A percentile compares a stretch with the other conserved stretches of the same genome.
Evolutionary conservation across 2,113 vertebrate genomes (phyloP).

Genomic region (Pteronura brasiliensis): DNA sequence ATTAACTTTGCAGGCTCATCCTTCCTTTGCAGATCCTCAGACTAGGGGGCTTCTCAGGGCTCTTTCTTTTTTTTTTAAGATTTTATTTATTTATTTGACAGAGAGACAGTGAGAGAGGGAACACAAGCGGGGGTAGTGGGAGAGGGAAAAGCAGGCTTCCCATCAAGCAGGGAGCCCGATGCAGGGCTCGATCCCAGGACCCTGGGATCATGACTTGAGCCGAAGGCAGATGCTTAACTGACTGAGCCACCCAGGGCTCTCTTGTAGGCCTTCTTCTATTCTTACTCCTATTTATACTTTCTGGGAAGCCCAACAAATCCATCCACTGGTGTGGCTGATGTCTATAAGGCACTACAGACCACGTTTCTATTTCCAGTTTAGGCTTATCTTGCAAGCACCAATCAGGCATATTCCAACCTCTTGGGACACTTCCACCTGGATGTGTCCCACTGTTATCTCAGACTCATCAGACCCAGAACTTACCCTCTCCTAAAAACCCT

Average conservation of each 20-base stretch:
- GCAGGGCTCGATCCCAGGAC: too few relatives aligned
- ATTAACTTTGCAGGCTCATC: neutral
- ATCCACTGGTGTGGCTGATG: neutral
- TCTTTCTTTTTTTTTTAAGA: neutral
- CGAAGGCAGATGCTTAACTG: too few relatives aligned
- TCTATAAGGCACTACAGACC: neutral
- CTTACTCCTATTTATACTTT: neutral
- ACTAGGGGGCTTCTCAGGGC: neutral
- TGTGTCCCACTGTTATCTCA: neutral
- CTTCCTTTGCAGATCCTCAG: neutral
- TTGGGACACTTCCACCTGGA: neutral
- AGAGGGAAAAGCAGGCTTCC: too few relatives aligned
- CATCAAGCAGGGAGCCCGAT: too few relatives aligned
- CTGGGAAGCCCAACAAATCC: neutral
- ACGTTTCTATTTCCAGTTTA: neutral
- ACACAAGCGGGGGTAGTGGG: too few relatives aligned
- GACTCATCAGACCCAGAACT: neutral
- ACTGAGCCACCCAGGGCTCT: neutral
- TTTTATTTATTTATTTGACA: too few relatives aligned
- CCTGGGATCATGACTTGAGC: too few relatives aligned
- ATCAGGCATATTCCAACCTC: neutral
- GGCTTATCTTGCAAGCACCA: neutral
- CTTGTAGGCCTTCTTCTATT: neutral
- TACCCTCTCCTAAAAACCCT: neutral
- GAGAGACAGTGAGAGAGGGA: too few relatives aligned